Base-by-base conservation (phyloP, 2,113 vertebrate genomes). In the Oenanthe oenanthe region DNA sequence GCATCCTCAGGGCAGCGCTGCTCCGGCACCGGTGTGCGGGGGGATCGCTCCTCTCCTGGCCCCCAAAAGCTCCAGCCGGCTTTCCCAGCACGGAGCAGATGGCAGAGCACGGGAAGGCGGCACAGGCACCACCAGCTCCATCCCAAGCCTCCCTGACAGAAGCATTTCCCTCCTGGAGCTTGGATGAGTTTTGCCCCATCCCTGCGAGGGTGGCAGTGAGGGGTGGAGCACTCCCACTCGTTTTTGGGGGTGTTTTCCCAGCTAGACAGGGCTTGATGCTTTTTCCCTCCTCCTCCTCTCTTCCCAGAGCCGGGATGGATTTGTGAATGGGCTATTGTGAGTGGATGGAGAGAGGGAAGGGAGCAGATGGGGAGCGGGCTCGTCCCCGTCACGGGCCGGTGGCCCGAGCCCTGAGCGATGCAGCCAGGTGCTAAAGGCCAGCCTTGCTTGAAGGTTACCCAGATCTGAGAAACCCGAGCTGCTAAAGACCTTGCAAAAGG, bases 311-410 rank as follows among this genome's bases (percentile, higher is more conserved):
- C 12, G n/a, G 89, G 56, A 31, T 68, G 79, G 48, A 88, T 97
- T 92, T 96, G 96, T 97, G 93, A 97, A 95, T 95, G 96, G 95
- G 95, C 50, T 87, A 67, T 68, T 93, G 95, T 92, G 92, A 93
- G 60, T 1, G 6, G 83, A 72, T 31, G 1, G 24, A 17, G 48
- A 18, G 77, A 57, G 43, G 71, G 88, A 96, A 89, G 25, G 79
- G 22, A 93, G 80, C 89, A 93, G 95, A 96, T 85, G 96, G 92
- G 53, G 66, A 91, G 40, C 6, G 5, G 63, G 73, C 85, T 95
- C 5, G 6, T 74, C 40, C 89, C 57, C 0, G 7, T 57, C 22
- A 12, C 2, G 2, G 77, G 76, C 66, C 1, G 26, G 70, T 81
- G 22, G 73, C 65, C 93, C 20, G 3, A 67, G 84, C 57, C 32